A percentile compares a stretch with the other conserved stretches of the same genome.
phyloP scores from a whole-genome alignment of 2,888 invertebrate species.

The Clistopyga incitator region DNA sequence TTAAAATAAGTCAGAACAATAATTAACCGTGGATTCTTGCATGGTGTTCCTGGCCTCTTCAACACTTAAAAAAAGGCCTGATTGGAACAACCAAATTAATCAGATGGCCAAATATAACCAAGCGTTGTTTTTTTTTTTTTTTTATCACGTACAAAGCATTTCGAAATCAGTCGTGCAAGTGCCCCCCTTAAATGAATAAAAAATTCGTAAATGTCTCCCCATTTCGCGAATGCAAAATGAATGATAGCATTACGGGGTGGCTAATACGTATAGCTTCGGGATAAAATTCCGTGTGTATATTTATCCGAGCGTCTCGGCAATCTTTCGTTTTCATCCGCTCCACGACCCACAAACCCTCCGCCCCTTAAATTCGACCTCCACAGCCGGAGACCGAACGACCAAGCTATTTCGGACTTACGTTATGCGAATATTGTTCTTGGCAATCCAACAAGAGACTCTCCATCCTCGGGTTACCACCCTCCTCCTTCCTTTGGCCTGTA shows the following conservation, averaged over 20 bases:
- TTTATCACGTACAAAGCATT: not conserved
- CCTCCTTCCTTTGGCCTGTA: constrained; percentile 49
- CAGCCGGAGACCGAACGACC: constrained; percentile 46
- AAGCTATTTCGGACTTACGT: constrained; percentile 72
- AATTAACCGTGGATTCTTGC: constrained; percentile 9
- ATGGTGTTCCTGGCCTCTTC: not conserved
- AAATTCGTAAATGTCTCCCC: not conserved
- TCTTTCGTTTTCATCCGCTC: constrained; percentile 11
- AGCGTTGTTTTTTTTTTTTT: no score
- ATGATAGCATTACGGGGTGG: not conserved
- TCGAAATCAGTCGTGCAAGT: not conserved
- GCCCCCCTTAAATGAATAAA: no score
- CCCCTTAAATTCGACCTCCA: constrained; percentile 10
- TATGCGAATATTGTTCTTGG: constrained; percentile 80
- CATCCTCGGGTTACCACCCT: constrained; percentile 48
- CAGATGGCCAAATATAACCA: no score
- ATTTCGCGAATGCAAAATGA: not conserved
- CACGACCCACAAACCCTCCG: not conserved
- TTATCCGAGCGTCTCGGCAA: not conserved
- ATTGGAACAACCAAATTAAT: no score
- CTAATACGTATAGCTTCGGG: not conserved
- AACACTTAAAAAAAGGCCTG: no score
- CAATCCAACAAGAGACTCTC: constrained; percentile 74
- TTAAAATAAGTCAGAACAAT: not conserved
- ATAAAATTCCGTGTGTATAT: not conserved